phyloP scores from a whole-genome alignment of 2,888 invertebrate species.

The Copidosoma aretas region DNA sequence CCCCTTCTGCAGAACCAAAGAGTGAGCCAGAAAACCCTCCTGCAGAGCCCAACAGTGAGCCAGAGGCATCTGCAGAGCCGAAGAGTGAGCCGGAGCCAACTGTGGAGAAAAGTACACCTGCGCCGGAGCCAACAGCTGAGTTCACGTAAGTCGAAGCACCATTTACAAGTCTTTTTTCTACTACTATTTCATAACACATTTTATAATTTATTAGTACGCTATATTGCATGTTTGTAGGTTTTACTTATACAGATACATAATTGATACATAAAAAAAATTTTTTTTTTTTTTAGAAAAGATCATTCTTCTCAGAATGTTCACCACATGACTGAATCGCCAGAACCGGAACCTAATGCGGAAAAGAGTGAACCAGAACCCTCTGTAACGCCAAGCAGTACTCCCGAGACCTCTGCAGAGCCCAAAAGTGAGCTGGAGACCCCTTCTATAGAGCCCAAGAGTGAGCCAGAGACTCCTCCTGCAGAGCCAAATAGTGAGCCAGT shows the following conservation, averaged over 20 bases:
- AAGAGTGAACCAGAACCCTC: slow-evolving; percentile 38
- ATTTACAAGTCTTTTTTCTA: too few species aligned
- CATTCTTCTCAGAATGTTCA: background rate
- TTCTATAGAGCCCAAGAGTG: slow-evolving; percentile 37
- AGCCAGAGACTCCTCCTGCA: slow-evolving; percentile 48
- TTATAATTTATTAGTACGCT: too few species aligned
- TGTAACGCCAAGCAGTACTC: slow-evolving; percentile 46
- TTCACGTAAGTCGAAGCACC: slow-evolving; percentile 43
- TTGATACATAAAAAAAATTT: too few species aligned
- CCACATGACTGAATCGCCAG: too few species aligned
- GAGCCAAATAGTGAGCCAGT: slow-evolving; percentile 44
- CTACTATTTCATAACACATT: too few species aligned
- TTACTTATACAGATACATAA: too few species aligned
- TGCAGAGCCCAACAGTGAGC: slow-evolving; percentile 43
- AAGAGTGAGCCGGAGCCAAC: slow-evolving; percentile 51
- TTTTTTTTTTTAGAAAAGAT: too few species aligned
- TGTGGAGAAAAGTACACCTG: slow-evolving; percentile 45
- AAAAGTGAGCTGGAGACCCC: slow-evolving; percentile 40
- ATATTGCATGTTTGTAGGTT: too few species aligned
- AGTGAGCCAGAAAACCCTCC: slow-evolving; percentile 31
- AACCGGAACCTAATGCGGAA: slow-evolving; percentile 29
- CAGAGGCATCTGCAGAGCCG: slow-evolving; percentile 33
- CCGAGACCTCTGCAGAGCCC: slow-evolving; percentile 46
- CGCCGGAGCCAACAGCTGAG: slow-evolving; percentile 49
- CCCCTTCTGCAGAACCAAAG: slow-evolving; percentile 50